phyloP scores from a whole-genome alignment of 2,113 vertebrate species.

The Arenaria interpres region DNA sequence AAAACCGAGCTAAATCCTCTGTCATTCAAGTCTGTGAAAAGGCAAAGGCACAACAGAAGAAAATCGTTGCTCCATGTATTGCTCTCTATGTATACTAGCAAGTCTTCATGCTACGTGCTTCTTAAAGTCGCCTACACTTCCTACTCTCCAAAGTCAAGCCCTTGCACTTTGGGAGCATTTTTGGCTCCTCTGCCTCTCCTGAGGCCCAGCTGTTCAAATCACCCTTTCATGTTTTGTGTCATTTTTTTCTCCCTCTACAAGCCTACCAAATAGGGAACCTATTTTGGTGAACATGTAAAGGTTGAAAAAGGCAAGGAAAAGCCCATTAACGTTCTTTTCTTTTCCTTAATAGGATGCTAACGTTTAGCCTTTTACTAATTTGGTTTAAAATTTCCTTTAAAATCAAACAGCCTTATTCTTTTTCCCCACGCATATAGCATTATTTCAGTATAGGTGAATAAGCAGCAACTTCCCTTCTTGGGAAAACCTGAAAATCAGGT shows the following conservation, averaged over 20 bases:
- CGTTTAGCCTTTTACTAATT: not conserved
- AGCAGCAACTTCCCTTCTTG: not conserved
- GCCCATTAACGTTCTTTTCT: rapidly evolving
- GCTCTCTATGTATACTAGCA: not conserved
- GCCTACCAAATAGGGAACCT: not conserved
- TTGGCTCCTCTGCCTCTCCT: not conserved
- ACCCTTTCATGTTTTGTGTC: not conserved
- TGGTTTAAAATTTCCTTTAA: not conserved
- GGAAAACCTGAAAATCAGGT: not conserved
- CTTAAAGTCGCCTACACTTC: not conserved
- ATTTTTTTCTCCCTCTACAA: not conserved
- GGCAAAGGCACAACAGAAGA: not conserved
- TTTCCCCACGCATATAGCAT: not conserved
- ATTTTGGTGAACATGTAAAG: not conserved
- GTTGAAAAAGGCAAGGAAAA: not conserved
- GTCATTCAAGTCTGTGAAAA: not conserved
- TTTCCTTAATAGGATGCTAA: not conserved
- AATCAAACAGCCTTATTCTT: not conserved
- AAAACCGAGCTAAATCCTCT: not conserved
- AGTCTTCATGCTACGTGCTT: not conserved
- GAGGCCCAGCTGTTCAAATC: not conserved
- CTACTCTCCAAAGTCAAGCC: not conserved
- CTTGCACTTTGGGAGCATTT: not conserved
- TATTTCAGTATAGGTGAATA: not conserved
- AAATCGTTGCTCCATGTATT: not conserved